Conservation (phyloP, 1,140 invertebrate genomes). For the Bombus confusus region DNA sequence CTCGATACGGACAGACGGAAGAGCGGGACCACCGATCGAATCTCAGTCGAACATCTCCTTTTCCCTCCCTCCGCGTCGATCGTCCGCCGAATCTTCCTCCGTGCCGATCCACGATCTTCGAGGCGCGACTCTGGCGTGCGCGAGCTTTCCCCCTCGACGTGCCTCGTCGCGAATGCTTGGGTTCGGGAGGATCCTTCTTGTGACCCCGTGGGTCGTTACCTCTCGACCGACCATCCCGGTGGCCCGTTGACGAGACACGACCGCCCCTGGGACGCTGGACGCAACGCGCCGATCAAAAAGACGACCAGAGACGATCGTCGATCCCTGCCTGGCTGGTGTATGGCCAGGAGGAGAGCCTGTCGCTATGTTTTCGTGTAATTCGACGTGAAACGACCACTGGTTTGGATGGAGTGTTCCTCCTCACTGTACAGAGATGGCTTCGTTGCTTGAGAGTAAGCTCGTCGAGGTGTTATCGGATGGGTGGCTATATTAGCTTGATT, state of each 20-base stretch:
- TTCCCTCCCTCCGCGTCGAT: not conserved
- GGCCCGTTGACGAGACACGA: conserved; percentile 68
- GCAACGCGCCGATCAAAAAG: conserved; percentile 45
- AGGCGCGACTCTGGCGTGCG: conserved; percentile 45
- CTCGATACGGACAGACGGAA: conserved; percentile 9
- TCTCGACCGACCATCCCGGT: conserved; percentile 59
- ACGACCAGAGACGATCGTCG: conserved; percentile 19
- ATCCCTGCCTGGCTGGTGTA: not conserved
- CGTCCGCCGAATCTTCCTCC: conserved; percentile 21
- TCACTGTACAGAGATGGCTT: not conserved
- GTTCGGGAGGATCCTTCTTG: conserved; percentile 16
- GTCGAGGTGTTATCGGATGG: not conserved
- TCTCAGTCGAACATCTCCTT: conserved; percentile 55
- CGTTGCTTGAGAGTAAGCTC: not conserved
- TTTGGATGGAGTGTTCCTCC: not conserved
- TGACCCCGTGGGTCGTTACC: conserved; percentile 68
- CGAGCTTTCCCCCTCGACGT: conserved; percentile 50
- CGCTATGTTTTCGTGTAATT: conserved; percentile 40
- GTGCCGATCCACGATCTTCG: not conserved
- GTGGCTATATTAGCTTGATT: too few species aligned
- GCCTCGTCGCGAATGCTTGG: conserved; percentile 42
- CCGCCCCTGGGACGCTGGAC: conserved; percentile 59
- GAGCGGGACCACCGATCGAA: conserved; percentile 53
- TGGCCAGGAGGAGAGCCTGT: not conserved
- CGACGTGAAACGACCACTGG: conserved; percentile 30